Evolutionary conservation across 2,113 vertebrate genomes (phyloP).

Genomic region (Hyaena hyaena): DNA sequence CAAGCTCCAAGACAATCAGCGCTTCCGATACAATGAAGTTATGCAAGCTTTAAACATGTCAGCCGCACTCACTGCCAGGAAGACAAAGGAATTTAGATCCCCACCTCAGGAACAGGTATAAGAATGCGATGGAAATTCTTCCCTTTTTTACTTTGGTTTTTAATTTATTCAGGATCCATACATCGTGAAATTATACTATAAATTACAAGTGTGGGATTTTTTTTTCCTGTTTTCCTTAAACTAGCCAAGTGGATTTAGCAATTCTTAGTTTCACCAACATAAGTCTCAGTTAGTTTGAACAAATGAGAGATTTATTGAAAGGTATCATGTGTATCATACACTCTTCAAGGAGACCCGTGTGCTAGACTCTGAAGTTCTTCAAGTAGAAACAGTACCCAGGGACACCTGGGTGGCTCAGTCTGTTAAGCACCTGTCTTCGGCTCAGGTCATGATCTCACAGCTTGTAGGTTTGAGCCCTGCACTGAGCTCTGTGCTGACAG

Average conservation of each 20-base stretch:
- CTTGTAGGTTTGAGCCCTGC: too few relatives aligned
- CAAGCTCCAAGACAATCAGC: slow-evolving; percentile 96
- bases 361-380: neutral
- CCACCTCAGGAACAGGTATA: slow-evolving; percentile 98
- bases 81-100: slow-evolving; percentile 97
- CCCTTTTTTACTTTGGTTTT: neutral
- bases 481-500: too few relatives aligned
- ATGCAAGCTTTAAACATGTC: slow-evolving; percentile 99
- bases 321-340: too few relatives aligned
- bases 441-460: too few relatives aligned
- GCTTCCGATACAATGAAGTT: slow-evolving; percentile 97
- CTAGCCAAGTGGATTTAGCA: neutral
- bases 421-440: too few relatives aligned
- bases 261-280: neutral
- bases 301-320: neutral
- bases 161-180: neutral
- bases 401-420: too few relatives aligned
- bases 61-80: slow-evolving; percentile 95
- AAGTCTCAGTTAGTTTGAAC: neutral
- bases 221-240: neutral
- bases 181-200: neutral
- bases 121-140: neutral
- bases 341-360: neutral
- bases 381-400: neutral
- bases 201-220: neutral